These are phyloP conservation scores for Coenobita brevimanus DNA, from an alignment of 1,140 invertebrate species.

Conservation along the genomic window DNA sequence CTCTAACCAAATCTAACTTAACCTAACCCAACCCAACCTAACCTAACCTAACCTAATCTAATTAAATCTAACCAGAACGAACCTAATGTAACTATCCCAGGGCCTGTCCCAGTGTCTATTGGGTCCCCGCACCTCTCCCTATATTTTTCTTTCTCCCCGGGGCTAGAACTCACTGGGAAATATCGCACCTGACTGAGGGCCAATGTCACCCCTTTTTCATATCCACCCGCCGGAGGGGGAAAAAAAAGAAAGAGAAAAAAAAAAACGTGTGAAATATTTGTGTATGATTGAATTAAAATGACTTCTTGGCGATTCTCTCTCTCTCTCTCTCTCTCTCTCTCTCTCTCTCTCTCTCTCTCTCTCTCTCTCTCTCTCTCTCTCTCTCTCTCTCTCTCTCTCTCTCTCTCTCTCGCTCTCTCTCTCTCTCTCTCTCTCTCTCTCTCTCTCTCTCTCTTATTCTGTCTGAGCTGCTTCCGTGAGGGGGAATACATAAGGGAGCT, in stretches of 20 bases:
- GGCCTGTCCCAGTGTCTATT: too few species aligned
- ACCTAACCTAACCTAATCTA: too few species aligned
- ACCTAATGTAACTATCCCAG: too few species aligned
- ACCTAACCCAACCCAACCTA: too few species aligned
- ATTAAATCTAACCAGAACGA: too few species aligned
- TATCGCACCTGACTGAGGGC: background rate
- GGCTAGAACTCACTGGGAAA: background rate
- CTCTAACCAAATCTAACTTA: too few species aligned
- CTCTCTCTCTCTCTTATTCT: background rate
- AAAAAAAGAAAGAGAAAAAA: background rate
- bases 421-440: background rate
- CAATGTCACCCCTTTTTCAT: background rate
- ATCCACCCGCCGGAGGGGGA: background rate
- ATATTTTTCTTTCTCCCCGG: background rate
- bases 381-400: background rate
- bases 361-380: background rate
- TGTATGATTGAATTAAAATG: conserved; percentile 8
- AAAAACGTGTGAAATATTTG: conserved; percentile 19
- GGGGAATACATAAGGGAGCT: background rate
- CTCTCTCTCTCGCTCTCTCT: too few species aligned
- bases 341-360: background rate
- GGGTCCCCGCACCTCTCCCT: background rate
- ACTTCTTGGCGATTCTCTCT: conserved; percentile 4
- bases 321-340: background rate
- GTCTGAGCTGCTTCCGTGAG: background rate